Conservation (phyloP, 1,140 invertebrate genomes). For the Popillia japonica region DNA sequence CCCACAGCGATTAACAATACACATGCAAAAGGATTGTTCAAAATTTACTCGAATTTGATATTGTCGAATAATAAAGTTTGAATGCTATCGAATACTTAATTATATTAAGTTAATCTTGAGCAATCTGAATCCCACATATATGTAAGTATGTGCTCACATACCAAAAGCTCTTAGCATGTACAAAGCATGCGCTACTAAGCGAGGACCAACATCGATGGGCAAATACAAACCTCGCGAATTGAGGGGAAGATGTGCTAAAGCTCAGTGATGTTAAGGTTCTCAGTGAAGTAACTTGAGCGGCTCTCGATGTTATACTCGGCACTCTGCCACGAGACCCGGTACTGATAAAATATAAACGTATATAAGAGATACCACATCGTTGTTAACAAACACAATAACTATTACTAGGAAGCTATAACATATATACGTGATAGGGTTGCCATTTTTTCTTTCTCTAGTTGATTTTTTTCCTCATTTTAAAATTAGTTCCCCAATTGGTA, state of each 20-base stretch:
- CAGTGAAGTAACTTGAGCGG: conserved; percentile 64
- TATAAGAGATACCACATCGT: conserved; percentile 37
- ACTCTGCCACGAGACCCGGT: conserved; percentile 63
- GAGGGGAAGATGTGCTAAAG: conserved; percentile 62
- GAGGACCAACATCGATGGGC: conserved; percentile 7
- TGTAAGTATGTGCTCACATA: neutral
- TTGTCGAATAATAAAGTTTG: neutral
- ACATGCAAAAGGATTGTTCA: conserved; percentile 18
- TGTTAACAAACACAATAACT: conserved; percentile 23
- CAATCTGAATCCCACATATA: neutral
- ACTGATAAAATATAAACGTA: conserved; percentile 48
- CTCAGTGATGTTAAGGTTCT: conserved; percentile 65
- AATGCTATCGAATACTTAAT: neutral
- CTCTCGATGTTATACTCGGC: conserved; percentile 64
- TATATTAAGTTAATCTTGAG: neutral
- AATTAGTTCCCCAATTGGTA: no score
- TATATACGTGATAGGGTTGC: no score
- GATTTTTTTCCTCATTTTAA: no score
- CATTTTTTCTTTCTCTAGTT: no score
- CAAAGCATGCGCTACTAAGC: conserved; percentile 24
- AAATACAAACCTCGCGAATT: conserved; percentile 52
- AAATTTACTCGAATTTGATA: neutral
- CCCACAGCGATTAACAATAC: conserved; percentile 1
- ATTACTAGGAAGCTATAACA: neutral
- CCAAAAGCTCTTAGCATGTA: conserved; percentile 27